Evolutionary conservation across 2,113 vertebrate genomes (phyloP).

Genomic region (Antennarius striatus): DNA sequence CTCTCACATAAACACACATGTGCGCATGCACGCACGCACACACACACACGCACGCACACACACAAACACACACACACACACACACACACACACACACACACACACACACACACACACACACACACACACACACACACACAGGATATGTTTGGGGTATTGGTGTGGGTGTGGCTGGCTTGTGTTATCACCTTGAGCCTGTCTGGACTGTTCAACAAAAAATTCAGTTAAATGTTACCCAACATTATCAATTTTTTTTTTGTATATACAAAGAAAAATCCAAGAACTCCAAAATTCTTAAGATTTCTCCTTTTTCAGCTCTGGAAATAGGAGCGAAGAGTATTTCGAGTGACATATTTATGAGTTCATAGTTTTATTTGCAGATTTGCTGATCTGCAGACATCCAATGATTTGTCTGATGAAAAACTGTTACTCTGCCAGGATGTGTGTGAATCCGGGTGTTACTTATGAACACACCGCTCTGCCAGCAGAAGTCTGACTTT

Average conservation of each 20-base stretch:
- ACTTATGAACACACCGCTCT: not conserved
- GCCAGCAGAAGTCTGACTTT: not conserved
- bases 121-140: not conserved
- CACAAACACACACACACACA: no score
- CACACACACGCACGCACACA: no score
- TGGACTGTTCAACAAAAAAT: not conserved
- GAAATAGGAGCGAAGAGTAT: no score
- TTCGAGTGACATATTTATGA: not conserved
- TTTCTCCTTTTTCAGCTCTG: no score
- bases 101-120: no score
- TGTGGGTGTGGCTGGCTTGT: not conserved
- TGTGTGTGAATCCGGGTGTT: not conserved
- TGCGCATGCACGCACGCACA: no score
- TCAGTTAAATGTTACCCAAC: not conserved
- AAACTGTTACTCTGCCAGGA: no score
- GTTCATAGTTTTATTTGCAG: not conserved
- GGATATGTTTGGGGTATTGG: no score
- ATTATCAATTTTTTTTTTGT: not conserved
- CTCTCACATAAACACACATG: no score
- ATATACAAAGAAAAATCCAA: not conserved
- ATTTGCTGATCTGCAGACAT: not conserved
- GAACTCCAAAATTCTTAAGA: no score
- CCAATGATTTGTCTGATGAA: not conserved
- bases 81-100: not conserved
- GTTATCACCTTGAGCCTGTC: no score